A percentile compares a stretch with the other conserved stretches of the same genome.
Evolutionary conservation across 2,888 invertebrate genomes (phyloP).

Genomic region (Dugesia japonica): DNA sequence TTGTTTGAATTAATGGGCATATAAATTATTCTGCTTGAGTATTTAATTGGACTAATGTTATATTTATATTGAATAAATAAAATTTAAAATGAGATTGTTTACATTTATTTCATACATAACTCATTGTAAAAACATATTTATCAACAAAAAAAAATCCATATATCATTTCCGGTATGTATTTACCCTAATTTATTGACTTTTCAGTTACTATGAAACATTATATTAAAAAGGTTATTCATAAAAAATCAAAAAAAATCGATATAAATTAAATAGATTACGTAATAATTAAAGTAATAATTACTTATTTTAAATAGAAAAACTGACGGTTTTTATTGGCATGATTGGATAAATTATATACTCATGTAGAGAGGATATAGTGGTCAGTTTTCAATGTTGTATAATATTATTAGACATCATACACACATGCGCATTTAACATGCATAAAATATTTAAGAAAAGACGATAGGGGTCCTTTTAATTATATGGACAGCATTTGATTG

Average conservation of each 20-base stretch:
- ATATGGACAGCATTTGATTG: constrained; percentile 10
- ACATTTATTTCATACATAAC: background rate
- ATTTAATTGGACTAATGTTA: too few species aligned
- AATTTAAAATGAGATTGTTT: background rate
- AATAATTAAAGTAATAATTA: background rate
- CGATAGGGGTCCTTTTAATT: constrained; percentile 20
- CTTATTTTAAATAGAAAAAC: background rate
- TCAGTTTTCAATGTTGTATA: background rate
- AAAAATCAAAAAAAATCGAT: too few species aligned
- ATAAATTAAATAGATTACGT: background rate
- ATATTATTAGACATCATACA: background rate
- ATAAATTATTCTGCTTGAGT: too few species aligned
- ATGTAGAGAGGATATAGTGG: constrained; percentile 15
- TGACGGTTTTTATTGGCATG: constrained; percentile 13
- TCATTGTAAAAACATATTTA: background rate
- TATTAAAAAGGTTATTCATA: too few species aligned
- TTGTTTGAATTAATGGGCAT: too few species aligned
- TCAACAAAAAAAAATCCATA: constrained; percentile 12
- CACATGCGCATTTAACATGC: background rate
- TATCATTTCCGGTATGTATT: constrained; percentile 1
- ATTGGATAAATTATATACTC: background rate
- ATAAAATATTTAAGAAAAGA: constrained; percentile 14
- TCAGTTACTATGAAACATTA: too few species aligned
- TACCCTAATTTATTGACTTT: background rate
- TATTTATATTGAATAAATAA: too few species aligned